A percentile compares a stretch with the other conserved stretches of the same genome.
phyloP scores from a whole-genome alignment of 2,113 vertebrate genomes.

The Pedetes capensis region DNA sequence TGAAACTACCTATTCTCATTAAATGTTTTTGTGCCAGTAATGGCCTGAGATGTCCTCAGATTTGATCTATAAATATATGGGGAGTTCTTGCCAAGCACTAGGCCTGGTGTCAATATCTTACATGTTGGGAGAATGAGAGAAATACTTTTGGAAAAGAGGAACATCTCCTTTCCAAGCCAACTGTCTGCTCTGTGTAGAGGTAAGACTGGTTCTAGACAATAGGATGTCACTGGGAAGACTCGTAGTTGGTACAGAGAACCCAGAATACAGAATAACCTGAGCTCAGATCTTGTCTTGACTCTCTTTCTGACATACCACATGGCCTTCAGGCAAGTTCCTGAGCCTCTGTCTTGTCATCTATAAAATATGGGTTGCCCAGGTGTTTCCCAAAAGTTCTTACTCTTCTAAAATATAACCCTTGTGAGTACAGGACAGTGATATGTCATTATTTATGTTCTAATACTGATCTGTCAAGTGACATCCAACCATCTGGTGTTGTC shows the following conservation, averaged over 20 bases:
- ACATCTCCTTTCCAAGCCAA: not conserved
- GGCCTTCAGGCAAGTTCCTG: not conserved
- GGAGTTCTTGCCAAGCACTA: not conserved
- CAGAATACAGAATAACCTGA: not conserved
- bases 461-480: not conserved
- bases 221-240: not conserved
- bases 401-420: not conserved
- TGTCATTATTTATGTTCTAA: not conserved
- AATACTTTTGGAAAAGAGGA: not conserved
- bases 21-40: conserved; percentile 23
- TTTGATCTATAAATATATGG: not conserved
- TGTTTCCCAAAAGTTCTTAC: not conserved
- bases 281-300: not conserved
- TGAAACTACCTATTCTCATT: not conserved
- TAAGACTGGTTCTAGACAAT: not conserved
- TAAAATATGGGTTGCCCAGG: not conserved
- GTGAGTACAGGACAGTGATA: not conserved
- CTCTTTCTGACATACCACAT: not conserved
- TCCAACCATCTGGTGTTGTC: not conserved
- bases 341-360: not conserved
- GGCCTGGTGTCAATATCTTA: not conserved
- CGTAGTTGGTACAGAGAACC: not conserved
- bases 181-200: not conserved
- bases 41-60: not conserved
- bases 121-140: not conserved